Evolutionary conservation across 2,888 invertebrate genomes (phyloP).

Genomic region (Monopis laevigella): DNA sequence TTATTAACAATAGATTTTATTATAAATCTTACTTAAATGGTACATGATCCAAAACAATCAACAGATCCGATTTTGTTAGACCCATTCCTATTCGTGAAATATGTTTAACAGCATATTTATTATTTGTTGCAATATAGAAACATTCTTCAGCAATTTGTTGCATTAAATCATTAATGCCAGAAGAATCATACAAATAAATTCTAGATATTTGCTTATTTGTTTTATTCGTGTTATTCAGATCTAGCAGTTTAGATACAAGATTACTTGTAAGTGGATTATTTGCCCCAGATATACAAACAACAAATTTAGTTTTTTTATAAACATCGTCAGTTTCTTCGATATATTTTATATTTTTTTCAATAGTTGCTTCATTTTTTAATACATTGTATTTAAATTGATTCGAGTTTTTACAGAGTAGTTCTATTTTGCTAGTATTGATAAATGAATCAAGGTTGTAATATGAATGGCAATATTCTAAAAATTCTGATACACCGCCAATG

Average conservation of each 20-base stretch:
- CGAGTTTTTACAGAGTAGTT: conserved; percentile 32
- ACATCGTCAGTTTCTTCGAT: conserved; percentile 15
- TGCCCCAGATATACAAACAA: conserved; percentile 44
- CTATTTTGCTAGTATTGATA: conserved; percentile 33
- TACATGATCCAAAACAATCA: conserved; percentile 60
- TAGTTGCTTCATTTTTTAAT: conserved; percentile 19
- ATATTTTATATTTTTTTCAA: conserved; percentile 12
- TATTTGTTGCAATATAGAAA: conserved; percentile 29
- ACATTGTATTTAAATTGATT: conserved; percentile 35
- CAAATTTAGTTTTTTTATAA: conserved; percentile 24
- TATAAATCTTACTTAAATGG: conserved; percentile 35
- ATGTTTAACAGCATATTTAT: conserved; percentile 27
- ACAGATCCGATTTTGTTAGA: conserved; percentile 52
- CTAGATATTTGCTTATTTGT: conserved; percentile 33
- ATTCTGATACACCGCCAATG: conserved; percentile 68
- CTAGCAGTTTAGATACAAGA: conserved; percentile 24
- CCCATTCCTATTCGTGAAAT: conserved; percentile 51
- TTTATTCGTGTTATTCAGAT: neutral
- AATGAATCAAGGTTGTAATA: conserved; percentile 61
- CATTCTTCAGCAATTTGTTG: conserved; percentile 41
- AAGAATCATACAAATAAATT: conserved; percentile 40
- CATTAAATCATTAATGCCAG: conserved; percentile 33
- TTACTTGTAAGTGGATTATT: conserved; percentile 36
- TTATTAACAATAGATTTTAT: no score
- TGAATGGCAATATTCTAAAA: conserved; percentile 70